phyloP scores from a whole-genome alignment of 2,888 invertebrate genomes.

The Ceraclea dissimilis region DNA sequence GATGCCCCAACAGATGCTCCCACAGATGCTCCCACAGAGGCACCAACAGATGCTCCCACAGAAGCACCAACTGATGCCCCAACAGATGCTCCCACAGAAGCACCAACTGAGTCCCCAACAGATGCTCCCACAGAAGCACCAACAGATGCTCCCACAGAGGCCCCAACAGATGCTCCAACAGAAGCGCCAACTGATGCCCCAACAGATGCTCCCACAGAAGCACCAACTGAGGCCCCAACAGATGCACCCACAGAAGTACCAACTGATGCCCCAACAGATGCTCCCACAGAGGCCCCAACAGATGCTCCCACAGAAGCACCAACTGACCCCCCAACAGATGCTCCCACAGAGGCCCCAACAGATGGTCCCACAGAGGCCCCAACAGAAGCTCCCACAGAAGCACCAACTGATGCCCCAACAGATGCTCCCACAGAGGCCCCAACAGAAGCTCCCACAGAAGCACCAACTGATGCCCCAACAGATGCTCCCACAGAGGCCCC shows the following conservation, averaged over 20 bases:
- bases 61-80: slow-evolving; percentile 13
- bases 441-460: slow-evolving; percentile 9
- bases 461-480: slow-evolving; percentile 3
- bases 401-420: slow-evolving; percentile 7
- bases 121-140: slow-evolving; percentile 12
- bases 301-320: slow-evolving; percentile 2
- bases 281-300: slow-evolving; percentile 12
- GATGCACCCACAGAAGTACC: slow-evolving; percentile 13
- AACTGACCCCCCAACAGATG: slow-evolving; percentile 5
- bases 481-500: background rate
- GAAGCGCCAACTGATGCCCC: slow-evolving; percentile 4
- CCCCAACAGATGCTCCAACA: background rate
- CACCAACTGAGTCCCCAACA: slow-evolving; percentile 7
- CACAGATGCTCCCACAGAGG: slow-evolving; percentile 8
- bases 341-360: slow-evolving; percentile 11
- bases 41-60: slow-evolving; percentile 12
- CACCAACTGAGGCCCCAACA: slow-evolving; percentile 10
- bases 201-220: slow-evolving; percentile 9
- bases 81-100: slow-evolving; percentile 11
- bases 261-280: slow-evolving; percentile 13
- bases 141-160: slow-evolving; percentile 8
- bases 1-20: slow-evolving; percentile 9
- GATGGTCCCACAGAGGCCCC: slow-evolving; percentile 8
- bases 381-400: slow-evolving; percentile 7
- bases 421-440: slow-evolving; percentile 11